These are phyloP conservation scores for Diadema setosum DNA, from an alignment of 35 echinoderm and acorn worm species.

Conservation along the genomic window DNA sequence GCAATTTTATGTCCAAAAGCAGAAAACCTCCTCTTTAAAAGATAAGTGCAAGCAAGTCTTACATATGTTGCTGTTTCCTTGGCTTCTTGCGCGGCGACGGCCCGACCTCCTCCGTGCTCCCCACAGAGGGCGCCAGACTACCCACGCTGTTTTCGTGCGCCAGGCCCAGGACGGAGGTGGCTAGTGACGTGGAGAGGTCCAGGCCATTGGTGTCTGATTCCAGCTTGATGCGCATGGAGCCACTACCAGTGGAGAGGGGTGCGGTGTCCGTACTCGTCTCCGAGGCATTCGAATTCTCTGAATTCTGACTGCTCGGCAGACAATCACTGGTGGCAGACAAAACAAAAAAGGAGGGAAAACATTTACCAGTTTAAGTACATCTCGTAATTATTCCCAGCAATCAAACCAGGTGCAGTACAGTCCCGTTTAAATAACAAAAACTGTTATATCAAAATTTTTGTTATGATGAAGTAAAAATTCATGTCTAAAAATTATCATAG, in stretches of 20 bases:
- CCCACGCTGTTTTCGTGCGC: constrained; percentile 36
- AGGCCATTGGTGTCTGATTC: constrained; percentile 51
- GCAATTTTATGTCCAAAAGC: no score
- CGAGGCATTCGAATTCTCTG: constrained; percentile 73
- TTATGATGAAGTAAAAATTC: no score
- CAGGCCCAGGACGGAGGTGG: background rate
- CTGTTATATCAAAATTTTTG: no score
- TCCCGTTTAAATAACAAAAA: no score
- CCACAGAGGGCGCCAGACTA: constrained; percentile 17
- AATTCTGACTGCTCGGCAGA: constrained; percentile 88
- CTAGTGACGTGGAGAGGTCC: background rate
- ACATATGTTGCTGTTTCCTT: constrained; percentile 94
- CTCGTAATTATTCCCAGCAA: no score
- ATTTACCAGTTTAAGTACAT: no score
- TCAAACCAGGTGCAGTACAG: no score
- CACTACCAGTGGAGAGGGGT: constrained; percentile 18
- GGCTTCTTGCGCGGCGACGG: constrained; percentile 91
- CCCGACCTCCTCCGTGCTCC: constrained; percentile 37
- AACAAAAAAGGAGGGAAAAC: no score
- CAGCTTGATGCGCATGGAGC: constrained; percentile 66
- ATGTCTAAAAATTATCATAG: no score
- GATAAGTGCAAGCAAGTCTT: no score
- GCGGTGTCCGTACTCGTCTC: constrained; percentile 73
- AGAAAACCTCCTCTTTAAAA: no score
- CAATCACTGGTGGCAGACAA: constrained; percentile 52